phyloP scores from a whole-genome alignment of 2,797 vertebrate species.

The Eupleurogrammus muticus region DNA sequence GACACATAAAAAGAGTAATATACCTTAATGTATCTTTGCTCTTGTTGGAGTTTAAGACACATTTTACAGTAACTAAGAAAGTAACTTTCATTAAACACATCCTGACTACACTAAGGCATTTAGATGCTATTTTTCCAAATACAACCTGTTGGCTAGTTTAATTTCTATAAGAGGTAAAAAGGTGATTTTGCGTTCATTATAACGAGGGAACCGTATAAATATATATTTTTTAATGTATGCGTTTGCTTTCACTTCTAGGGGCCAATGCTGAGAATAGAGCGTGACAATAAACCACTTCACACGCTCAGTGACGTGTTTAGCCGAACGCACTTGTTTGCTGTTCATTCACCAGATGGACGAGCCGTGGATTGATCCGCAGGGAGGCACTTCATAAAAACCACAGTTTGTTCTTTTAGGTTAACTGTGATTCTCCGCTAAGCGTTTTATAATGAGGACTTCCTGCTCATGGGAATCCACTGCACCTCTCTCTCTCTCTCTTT shows the following conservation, averaged over 20 bases:
- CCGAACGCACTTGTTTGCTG: constrained; percentile 16
- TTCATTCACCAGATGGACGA: constrained; percentile 5
- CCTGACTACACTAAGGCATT: not conserved
- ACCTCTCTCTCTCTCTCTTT: constrained; percentile 44
- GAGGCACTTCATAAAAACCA: constrained; percentile 21
- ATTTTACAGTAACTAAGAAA: not conserved
- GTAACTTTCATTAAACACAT: too few species aligned
- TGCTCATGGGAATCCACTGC: constrained; percentile 46
- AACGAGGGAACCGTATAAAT: not conserved
- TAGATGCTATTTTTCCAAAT: not conserved
- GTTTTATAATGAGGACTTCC: constrained; percentile 17
- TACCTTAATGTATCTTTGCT: not conserved
- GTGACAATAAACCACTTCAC: constrained; percentile 5
- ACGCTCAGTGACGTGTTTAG: constrained; percentile 1
- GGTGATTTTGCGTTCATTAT: not conserved
- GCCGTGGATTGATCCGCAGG: constrained; percentile 8
- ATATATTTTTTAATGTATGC: not conserved
- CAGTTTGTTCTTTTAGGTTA: constrained; percentile 24
- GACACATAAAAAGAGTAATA: too few species aligned
- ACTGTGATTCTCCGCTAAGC: constrained; percentile 18
- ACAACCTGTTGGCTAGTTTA: not conserved
- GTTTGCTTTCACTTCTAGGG: too few species aligned
- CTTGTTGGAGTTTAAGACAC: not conserved
- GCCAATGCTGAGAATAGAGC: too few species aligned
- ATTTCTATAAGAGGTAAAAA: not conserved